These are phyloP conservation scores for Acrobasis consociella DNA, from an alignment of 2,888 invertebrate species.

Conservation along the genomic window DNA sequence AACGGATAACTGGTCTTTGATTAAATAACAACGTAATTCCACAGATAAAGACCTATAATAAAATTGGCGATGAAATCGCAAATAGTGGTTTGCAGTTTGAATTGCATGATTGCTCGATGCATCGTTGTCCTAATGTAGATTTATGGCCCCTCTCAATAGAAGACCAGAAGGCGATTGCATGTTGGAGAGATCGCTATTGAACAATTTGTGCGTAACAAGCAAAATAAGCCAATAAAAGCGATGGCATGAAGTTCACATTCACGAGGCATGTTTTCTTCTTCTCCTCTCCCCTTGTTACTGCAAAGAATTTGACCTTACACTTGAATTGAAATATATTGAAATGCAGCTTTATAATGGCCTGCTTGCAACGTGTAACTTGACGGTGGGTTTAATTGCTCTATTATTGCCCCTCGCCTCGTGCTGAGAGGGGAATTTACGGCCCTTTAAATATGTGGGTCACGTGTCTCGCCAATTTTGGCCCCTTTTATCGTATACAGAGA, in stretches of 20 bases:
- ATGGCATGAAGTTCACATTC: background rate
- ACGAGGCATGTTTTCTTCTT: too few relatives aligned
- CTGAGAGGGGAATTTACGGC: constrained; percentile 33
- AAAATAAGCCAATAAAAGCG: background rate
- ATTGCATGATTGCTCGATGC: constrained; percentile 72
- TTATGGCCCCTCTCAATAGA: constrained; percentile 63
- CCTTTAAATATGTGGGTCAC: constrained; percentile 54
- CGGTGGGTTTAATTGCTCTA: constrained; percentile 29
- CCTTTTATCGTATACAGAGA: constrained; percentile 25
- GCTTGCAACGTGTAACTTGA: constrained; percentile 14
- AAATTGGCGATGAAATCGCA: constrained; percentile 63
- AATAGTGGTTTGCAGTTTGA: constrained; percentile 68
- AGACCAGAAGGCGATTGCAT: constrained; percentile 52
- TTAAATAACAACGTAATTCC: constrained; percentile 47
- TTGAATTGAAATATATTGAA: background rate
- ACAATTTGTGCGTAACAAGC: constrained; percentile 35
- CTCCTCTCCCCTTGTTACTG: background rate
- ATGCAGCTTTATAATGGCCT: constrained; percentile 7
- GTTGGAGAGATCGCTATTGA: constrained; percentile 44
- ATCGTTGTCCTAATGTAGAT: constrained; percentile 71
- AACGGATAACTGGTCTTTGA: constrained; percentile 33
- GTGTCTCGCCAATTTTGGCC: constrained; percentile 40
- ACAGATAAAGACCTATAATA: constrained; percentile 45
- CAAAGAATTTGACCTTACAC: background rate
- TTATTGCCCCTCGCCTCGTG: constrained; percentile 27